Conservation (phyloP, 2,888 invertebrate genomes). For the Xiphydria camelus region DNA sequence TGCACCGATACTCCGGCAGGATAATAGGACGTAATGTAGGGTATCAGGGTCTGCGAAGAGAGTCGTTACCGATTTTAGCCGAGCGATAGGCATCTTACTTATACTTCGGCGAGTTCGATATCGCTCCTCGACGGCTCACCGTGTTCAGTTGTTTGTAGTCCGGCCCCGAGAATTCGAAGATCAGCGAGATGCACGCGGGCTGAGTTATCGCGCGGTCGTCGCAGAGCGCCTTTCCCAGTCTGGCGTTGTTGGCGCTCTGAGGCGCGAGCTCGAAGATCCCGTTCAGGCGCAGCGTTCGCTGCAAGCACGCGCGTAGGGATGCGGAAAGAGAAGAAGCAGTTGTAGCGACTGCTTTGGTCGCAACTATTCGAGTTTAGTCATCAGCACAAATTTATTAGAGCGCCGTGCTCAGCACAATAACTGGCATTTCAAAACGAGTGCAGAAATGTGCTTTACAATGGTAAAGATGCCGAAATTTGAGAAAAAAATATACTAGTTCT, state of each 20-base stretch:
- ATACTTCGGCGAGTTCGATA: too few relatives aligned
- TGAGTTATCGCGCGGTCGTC: constrained; percentile 63
- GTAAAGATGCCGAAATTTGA: too few relatives aligned
- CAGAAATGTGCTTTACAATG: too few relatives aligned
- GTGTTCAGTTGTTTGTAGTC: constrained; percentile 68
- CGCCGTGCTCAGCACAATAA: too few relatives aligned
- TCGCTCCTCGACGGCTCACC: constrained; percentile 43
- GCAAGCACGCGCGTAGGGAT: too few relatives aligned
- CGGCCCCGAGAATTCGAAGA: constrained; percentile 74
- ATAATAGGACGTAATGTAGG: constrained; percentile 20
- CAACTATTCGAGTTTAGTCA: too few relatives aligned
- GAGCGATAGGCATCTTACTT: background rate
- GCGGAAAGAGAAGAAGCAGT: constrained; percentile 9
- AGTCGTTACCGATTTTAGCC: background rate
- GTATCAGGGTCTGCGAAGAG: constrained; percentile 20
- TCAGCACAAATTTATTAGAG: background rate
- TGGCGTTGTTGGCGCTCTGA: constrained; percentile 63
- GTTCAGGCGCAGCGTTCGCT: constrained; percentile 20
- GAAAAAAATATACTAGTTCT: too few relatives aligned
- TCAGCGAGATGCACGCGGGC: constrained; percentile 69
- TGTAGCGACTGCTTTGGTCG: too few relatives aligned
- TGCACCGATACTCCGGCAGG: constrained; percentile 23
- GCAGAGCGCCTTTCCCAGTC: constrained; percentile 66
- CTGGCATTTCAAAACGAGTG: too few relatives aligned
- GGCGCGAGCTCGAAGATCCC: constrained; percentile 67